phyloP scores from a whole-genome alignment of 2,113 vertebrate species.

The Scortum barcoo region DNA sequence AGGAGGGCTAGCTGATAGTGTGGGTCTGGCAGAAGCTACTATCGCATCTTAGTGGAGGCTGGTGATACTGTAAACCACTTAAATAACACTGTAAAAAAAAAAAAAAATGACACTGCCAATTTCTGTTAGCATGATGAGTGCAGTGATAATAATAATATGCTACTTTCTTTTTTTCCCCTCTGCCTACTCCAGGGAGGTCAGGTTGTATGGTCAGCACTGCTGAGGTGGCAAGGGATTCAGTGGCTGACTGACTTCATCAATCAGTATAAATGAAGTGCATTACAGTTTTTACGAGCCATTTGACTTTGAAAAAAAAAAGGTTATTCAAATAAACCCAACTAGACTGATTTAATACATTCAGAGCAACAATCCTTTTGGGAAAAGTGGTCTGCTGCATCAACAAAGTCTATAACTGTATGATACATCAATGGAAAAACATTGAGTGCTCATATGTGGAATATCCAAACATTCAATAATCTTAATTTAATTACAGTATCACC shows the following conservation, averaged over 20 bases:
- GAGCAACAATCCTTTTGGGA: not conserved
- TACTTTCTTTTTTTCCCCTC: not conserved
- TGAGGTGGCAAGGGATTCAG: conserved; percentile 10
- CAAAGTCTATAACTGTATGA: not conserved
- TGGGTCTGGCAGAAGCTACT: conserved; percentile 35
- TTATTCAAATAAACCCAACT: conserved; percentile 4
- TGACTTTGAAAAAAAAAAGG: not conserved
- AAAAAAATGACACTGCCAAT: not conserved
- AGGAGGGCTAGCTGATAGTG: conserved; percentile 44
- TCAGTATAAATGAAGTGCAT: not conserved
- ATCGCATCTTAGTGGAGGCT: conserved; percentile 5
- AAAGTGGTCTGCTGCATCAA: not conserved
- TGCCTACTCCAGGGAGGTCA: conserved; percentile 13
- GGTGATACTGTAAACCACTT: conserved; percentile 6
- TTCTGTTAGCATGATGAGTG: conserved; percentile 26
- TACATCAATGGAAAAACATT: not conserved
- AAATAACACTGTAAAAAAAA: conserved; percentile 1
- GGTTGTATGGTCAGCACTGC: conserved; percentile 5
- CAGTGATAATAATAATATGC: conserved; percentile 19
- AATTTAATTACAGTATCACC: not conserved
- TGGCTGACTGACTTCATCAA: conserved; percentile 5
- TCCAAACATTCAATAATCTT: not conserved
- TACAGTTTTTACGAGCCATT: not conserved
- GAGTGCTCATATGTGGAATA: no score
- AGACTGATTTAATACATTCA: conserved; percentile 1